phyloP scores from a whole-genome alignment of 1,140 invertebrate species.

The Triops cancriformis region DNA sequence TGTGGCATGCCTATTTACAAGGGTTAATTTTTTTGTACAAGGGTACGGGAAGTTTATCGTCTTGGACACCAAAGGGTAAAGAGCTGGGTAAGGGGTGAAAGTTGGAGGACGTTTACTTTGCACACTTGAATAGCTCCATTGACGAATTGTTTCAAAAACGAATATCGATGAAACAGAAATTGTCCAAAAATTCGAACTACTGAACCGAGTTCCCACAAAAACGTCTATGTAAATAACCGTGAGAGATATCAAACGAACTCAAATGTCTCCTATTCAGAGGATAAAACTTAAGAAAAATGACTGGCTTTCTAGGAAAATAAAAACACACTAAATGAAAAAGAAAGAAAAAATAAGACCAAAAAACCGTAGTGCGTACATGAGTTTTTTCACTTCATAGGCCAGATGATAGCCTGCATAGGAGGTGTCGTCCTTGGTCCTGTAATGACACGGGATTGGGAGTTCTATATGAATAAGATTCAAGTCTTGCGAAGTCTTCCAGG shows the following conservation, averaged over 20 bases:
- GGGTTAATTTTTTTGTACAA: background rate
- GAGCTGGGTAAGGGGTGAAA: background rate
- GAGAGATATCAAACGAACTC: background rate
- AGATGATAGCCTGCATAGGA: conserved; percentile 92
- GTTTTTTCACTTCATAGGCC: conserved; percentile 98
- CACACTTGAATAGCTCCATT: background rate
- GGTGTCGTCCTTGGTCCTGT: conserved; percentile 68
- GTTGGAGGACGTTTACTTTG: background rate
- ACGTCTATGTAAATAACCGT: background rate
- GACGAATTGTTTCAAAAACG: background rate
- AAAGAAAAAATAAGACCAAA: conserved; percentile 25
- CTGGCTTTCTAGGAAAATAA: conserved; percentile 19
- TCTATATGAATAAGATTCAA: background rate
- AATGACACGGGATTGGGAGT: conserved; percentile 31
- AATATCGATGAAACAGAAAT: background rate
- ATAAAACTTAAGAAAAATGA: conserved; percentile 20
- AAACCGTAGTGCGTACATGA: conserved; percentile 75
- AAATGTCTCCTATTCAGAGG: background rate
- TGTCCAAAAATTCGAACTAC: background rate
- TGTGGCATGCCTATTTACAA: background rate
- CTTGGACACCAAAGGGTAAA: background rate
- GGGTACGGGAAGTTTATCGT: too few species aligned
- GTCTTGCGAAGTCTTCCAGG: background rate
- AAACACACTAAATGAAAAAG: conserved; percentile 3
- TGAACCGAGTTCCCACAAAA: background rate